These are phyloP conservation scores for Ammodytes marinus DNA, from an alignment of 2,113 vertebrate species.

Conservation along the genomic window DNA sequence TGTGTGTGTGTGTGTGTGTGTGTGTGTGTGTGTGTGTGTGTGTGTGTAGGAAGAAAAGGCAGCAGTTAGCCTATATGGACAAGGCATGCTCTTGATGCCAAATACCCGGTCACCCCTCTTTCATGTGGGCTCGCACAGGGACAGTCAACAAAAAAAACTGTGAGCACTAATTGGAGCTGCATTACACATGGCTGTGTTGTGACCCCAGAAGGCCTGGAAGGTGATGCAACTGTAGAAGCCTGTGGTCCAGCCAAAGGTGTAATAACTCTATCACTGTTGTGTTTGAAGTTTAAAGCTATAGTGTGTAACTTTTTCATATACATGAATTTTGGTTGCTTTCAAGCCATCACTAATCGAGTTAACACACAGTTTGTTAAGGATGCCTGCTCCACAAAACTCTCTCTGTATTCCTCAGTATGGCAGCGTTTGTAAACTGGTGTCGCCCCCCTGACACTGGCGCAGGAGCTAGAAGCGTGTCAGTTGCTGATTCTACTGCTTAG, in stretches of 20 bases:
- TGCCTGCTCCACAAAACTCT: no score
- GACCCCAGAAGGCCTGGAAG: background rate
- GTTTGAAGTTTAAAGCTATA: background rate
- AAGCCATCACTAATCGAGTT: no score
- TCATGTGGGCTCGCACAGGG: conserved; percentile 57
- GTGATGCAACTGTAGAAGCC: conserved; percentile 21
- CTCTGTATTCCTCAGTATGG: no score
- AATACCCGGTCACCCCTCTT: conserved; percentile 49
- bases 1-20: conserved; percentile 7
- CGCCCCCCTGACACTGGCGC: no score
- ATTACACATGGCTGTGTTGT: conserved; percentile 39
- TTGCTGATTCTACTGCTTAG: no score
- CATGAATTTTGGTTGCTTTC: no score
- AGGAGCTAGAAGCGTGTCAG: no score
- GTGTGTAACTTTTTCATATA: no score
- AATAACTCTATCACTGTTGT: background rate
- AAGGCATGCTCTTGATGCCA: conserved; percentile 34
- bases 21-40: conserved; percentile 1
- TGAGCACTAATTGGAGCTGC: conserved; percentile 17
- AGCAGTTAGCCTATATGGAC: conserved; percentile 10
- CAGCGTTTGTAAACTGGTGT: no score
- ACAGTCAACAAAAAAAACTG: conserved; percentile 65
- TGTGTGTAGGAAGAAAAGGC: conserved; percentile 4
- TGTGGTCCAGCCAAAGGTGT: conserved; percentile 14
- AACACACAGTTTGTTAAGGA: no score